A percentile compares a stretch with the other conserved stretches of the same genome.
phyloP scores from a whole-genome alignment of 2,797 vertebrate genomes.

The Buceros bicornis region DNA sequence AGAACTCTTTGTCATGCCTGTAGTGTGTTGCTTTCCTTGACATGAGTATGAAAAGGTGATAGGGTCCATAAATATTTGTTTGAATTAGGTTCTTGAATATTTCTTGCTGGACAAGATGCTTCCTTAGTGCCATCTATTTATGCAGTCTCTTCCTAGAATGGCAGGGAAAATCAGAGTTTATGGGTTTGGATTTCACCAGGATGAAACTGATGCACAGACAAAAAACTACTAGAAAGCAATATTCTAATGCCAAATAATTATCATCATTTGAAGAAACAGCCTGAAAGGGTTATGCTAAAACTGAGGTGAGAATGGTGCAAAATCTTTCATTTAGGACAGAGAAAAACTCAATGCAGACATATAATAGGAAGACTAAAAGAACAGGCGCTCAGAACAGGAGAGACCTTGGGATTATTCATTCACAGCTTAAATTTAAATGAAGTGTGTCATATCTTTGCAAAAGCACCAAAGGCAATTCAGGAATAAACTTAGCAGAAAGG shows the following conservation, averaged over 20 bases:
- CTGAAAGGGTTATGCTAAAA: neutral
- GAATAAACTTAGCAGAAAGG: neutral
- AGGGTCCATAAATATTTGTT: neutral
- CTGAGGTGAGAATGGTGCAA: neutral
- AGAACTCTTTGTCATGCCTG: neutral
- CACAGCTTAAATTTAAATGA: neutral
- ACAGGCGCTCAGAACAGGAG: neutral
- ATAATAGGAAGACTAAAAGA: neutral
- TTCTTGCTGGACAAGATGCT: neutral
- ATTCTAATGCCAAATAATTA: neutral
- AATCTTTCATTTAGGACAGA: neutral
- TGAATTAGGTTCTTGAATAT: neutral
- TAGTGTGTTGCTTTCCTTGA: neutral
- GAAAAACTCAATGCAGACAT: neutral
- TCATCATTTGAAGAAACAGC: neutral
- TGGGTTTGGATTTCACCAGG: neutral
- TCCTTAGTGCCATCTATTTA: neutral
- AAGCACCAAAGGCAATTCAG: neutral
- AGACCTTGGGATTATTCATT: neutral
- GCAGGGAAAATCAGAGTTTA: neutral
- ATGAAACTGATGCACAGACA: neutral
- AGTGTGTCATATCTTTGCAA: neutral
- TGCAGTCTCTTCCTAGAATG: neutral
- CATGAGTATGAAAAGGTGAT: neutral
- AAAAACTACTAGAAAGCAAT: neutral